These are phyloP conservation scores for Asarcornis scutulata DNA, from an alignment of 2,113 vertebrate genomes.

Conservation along the genomic window DNA sequence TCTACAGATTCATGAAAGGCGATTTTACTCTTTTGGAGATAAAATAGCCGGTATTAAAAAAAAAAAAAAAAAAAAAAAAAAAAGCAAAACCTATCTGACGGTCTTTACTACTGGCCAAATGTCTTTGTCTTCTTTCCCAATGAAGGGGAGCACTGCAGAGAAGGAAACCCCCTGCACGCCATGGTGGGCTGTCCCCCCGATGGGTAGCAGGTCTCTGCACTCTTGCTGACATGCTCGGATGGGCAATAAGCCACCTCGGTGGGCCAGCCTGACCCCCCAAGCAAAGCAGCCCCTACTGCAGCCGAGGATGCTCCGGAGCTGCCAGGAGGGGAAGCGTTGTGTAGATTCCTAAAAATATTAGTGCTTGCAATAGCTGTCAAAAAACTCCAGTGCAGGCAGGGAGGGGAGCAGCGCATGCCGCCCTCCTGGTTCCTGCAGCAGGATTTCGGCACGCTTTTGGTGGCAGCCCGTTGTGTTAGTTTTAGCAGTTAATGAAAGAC, in stretches of 20 bases:
- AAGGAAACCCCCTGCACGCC: background rate
- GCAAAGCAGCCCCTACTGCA: too few relatives aligned
- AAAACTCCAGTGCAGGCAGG: background rate
- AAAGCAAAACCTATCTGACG: background rate
- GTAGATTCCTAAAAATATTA: background rate
- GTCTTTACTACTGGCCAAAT: background rate
- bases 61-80: background rate
- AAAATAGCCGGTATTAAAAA: background rate
- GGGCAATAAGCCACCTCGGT: too few relatives aligned
- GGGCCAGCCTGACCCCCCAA: too few relatives aligned
- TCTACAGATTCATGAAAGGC: background rate
- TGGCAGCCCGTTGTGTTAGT: background rate
- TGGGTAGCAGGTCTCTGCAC: too few relatives aligned
- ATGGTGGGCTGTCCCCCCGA: too few relatives aligned
- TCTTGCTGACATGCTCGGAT: too few relatives aligned
- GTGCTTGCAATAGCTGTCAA: background rate
- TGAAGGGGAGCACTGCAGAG: background rate
- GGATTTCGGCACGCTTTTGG: background rate
- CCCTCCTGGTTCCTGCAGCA: background rate
- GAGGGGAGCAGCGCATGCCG: fast-evolving
- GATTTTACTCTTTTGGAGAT: background rate
- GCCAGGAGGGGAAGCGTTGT: fast-evolving
- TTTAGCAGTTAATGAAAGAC: conserved; percentile 43
- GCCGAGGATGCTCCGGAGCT: background rate
- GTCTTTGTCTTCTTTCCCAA: fast-evolving